Conservation (phyloP, 2,797 vertebrate genomes). For the Hyperoplus immaculatus region DNA sequence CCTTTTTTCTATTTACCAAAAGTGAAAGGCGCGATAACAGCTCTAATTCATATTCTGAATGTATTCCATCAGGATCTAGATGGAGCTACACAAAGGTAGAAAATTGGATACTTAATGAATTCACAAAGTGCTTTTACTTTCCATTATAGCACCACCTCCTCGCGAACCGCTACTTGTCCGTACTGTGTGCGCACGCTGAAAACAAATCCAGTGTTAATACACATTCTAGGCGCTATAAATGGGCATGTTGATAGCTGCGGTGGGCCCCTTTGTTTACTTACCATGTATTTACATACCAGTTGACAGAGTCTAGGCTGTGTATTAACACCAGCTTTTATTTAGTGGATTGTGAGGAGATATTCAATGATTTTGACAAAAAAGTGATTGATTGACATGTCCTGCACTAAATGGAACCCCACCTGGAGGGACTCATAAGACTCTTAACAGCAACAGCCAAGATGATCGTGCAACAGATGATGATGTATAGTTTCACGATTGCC, state of each 20-base stretch:
- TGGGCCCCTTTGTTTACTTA: too few relatives aligned
- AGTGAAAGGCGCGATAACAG: background rate
- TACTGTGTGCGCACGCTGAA: too few relatives aligned
- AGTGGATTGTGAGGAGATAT: too few relatives aligned
- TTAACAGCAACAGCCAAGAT: background rate
- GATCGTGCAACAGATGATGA: background rate
- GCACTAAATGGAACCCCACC: background rate
- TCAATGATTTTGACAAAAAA: too few relatives aligned
- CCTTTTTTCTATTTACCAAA: background rate
- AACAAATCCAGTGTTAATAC: too few relatives aligned
- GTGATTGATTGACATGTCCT: background rate
- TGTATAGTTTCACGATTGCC: background rate
- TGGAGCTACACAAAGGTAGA: background rate
- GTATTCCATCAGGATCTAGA: background rate
- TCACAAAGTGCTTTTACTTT: background rate
- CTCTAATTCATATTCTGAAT: background rate
- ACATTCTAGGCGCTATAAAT: too few relatives aligned
- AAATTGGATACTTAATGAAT: background rate
- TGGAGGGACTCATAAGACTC: background rate
- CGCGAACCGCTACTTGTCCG: too few relatives aligned
- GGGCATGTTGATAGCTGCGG: too few relatives aligned
- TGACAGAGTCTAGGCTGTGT: too few relatives aligned
- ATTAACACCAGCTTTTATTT: too few relatives aligned
- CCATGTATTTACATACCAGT: too few relatives aligned
- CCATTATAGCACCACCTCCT: too few relatives aligned